Conservation (phyloP, 2,113 vertebrate species). For the Pluvianellus socialis region DNA sequence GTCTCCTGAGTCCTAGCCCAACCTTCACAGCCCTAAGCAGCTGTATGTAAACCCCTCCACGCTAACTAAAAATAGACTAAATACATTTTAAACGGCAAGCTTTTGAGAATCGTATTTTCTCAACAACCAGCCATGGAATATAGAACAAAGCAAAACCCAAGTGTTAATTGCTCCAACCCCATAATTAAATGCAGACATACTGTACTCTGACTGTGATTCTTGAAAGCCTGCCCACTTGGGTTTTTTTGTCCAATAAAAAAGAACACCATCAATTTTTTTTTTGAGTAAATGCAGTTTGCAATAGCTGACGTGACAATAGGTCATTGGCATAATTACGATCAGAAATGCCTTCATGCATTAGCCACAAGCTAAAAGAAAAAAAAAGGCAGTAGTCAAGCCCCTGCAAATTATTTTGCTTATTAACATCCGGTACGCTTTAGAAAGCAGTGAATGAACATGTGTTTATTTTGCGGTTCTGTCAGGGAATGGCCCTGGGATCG, state of each 20-base stretch:
- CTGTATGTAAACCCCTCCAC: neutral
- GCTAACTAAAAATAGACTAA: conserved; percentile 3
- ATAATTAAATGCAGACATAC: conserved; percentile 68
- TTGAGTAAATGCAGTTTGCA: conserved; percentile 17
- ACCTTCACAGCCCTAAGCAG: neutral
- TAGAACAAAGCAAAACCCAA: conserved; percentile 56
- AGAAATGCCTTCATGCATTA: conserved; percentile 9
- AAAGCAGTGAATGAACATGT: neutral
- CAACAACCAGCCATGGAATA: conserved; percentile 49
- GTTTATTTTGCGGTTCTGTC: neutral
- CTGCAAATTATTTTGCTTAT: conserved; percentile 26
- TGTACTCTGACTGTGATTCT: conserved; percentile 62
- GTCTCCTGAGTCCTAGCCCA: neutral
- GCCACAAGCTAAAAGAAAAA: neutral
- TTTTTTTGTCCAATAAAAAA: conserved; percentile 34
- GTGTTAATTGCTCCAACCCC: conserved; percentile 61
- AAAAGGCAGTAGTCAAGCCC: neutral
- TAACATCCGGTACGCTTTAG: neutral
- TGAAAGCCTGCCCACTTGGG: conserved; percentile 50
- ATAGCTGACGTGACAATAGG: conserved; percentile 29
- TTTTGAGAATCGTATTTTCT: conserved; percentile 63
- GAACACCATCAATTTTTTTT: conserved; percentile 17
- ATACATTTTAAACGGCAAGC: conserved; percentile 41
- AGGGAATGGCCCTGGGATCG: neutral
- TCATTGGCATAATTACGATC: conserved; percentile 16